A percentile compares a stretch with the other conserved stretches of the same genome.
phyloP scores from a whole-genome alignment of 2,797 vertebrate genomes.

The Carapus acus region DNA sequence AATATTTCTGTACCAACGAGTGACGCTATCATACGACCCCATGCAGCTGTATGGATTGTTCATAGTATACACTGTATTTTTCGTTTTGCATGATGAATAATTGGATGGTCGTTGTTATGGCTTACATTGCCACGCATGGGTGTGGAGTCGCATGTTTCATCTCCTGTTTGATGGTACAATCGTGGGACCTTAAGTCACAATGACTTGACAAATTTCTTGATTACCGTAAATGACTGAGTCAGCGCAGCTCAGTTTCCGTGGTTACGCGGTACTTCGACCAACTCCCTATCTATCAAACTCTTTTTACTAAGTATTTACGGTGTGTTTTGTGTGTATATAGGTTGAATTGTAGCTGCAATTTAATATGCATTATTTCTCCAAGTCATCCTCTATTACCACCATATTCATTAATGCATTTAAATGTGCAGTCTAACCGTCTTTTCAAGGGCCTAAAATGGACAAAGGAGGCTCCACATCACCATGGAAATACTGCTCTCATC shows the following conservation, averaged over 20 bases:
- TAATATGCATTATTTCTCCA: too few relatives aligned
- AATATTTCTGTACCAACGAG: too few relatives aligned
- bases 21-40: too few relatives aligned
- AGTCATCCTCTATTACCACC: background rate
- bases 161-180: too few relatives aligned
- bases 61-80: too few relatives aligned
- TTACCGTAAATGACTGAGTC: constrained; percentile 43
- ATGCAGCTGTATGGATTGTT: background rate
- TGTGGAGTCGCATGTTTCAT: background rate
- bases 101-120: too few relatives aligned
- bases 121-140: background rate
- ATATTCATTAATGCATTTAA: background rate
- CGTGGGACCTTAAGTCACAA: constrained; percentile 36
- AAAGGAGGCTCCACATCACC: constrained; percentile 17
- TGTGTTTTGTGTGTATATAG: too few relatives aligned
- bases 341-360: too few relatives aligned
- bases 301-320: too few relatives aligned
- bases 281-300: too few relatives aligned
- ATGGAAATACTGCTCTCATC: constrained; percentile 36
- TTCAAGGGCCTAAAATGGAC: background rate
- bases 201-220: constrained; percentile 59
- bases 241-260: background rate
- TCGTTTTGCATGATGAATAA: too few relatives aligned
- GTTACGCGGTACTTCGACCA: too few relatives aligned
- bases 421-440: background rate